Base-by-base conservation (phyloP, 2,113 vertebrate species). In the Onychorhynchus coronatus region DNA sequence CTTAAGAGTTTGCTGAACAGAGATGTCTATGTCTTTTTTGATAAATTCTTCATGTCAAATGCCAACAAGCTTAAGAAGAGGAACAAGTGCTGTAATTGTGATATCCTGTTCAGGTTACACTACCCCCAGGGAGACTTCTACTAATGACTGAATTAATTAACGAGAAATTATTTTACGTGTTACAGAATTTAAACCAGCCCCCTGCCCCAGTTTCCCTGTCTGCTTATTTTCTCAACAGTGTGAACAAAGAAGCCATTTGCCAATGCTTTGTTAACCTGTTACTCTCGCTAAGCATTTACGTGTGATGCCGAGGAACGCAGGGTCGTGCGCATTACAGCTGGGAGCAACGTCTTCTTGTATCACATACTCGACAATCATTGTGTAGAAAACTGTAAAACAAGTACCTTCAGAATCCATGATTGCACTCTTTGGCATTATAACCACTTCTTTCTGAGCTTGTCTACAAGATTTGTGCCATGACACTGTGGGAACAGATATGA, bases 371-470 rank as follows among this genome's bases (percentile, higher is more conserved):
- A 70, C 76, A 91, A 67, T 94, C 91, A 94, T 71, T 92, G 95
- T 82, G 91, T 96, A 94, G 96, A 91, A 96, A 96, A 96, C 91
- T 97, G 96, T 97, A 97, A 91, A 96, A 96, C 96, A 97, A 95
- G 92, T 86, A 91, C 89, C 91, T 93, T 89, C 97, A 88, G 85
- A 97, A 94, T 19, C 89, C 59, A 53, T 63, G 88, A 87, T 33
- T 49, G 42, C 81, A 82, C 75, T 91, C 93, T 95, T 74, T 89
- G 74, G 77, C 89, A 83, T 86, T 85, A 96, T 79, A 95, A 59
- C 66, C 47, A 25, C 77, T 93, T 89, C 85, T 84, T 88, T 90
- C 82, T 76, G 62, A 73, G 46, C 93, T 77, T 90, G 90, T 97
- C 88, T 91, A 91, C 89, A 95, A 85, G 91, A 91, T 83, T 90